These are phyloP conservation scores for Drosophila paramelanica DNA, from an alignment of 2,888 invertebrate species.

Conservation along the genomic window DNA sequence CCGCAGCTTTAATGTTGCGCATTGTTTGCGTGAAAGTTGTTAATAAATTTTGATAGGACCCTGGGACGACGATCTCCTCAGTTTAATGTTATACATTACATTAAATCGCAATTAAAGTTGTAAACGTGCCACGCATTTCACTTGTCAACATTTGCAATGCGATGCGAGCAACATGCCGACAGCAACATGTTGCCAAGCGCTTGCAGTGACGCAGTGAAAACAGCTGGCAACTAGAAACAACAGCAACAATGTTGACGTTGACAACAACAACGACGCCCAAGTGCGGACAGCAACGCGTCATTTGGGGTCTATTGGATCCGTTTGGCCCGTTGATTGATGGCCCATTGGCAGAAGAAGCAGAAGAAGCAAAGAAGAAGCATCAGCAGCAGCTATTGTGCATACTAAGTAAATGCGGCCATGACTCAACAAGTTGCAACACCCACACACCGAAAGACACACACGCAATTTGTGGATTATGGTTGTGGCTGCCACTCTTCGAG, in stretches of 20 bases:
- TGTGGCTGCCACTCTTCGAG: no score
- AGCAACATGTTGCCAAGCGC: conserved; percentile 56
- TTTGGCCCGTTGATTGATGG: conserved; percentile 67
- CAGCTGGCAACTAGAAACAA: not conserved
- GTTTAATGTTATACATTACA: conserved; percentile 68
- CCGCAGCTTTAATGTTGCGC: conserved; percentile 8
- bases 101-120: conserved; percentile 60
- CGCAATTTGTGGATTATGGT: conserved; percentile 14
- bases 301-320: conserved; percentile 41
- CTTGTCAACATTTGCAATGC: conserved; percentile 48
- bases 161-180: conserved; percentile 39
- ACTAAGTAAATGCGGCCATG: conserved; percentile 62
- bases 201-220: conserved; percentile 8
- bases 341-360: conserved; percentile 34
- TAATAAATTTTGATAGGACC: conserved; percentile 37
- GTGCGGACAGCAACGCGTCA: conserved; percentile 13
- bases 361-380: conserved; percentile 3
- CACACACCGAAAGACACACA: conserved; percentile 33
- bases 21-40: conserved; percentile 71
- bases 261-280: conserved; percentile 32
- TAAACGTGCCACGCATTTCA: conserved; percentile 59
- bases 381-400: conserved; percentile 52
- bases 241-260: conserved; percentile 22
- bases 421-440: conserved; percentile 77
- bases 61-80: conserved; percentile 21